A percentile compares a stretch with the other conserved stretches of the same genome.
Evolutionary conservation across 2,113 vertebrate species (phyloP).

Genomic region (Danionella cerebrum): DNA sequence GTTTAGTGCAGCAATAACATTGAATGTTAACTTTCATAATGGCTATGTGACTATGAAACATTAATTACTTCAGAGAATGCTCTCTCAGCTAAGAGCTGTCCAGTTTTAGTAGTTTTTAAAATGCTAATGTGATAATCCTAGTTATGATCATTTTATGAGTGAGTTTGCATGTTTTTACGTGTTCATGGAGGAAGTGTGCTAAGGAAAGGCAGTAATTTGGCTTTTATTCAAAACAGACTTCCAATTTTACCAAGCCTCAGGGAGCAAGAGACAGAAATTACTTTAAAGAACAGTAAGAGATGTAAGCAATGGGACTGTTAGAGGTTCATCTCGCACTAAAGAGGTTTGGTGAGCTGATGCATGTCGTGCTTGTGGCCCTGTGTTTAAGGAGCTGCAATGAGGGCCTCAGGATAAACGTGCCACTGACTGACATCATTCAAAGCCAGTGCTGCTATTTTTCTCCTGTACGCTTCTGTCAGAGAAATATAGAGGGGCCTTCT

Average conservation of each 20-base stretch:
- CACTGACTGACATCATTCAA: conserved; percentile 18
- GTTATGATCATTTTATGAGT: not conserved
- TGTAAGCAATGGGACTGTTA: conserved; percentile 27
- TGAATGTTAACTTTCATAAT: conserved; percentile 29
- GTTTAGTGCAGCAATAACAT: too few species aligned
- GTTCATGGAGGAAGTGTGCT: not conserved
- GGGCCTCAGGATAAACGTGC: conserved; percentile 1
- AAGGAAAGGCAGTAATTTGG: not conserved
- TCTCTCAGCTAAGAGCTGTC: conserved; percentile 16
- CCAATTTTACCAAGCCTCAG: conserved; percentile 13
- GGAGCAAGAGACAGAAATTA: conserved; percentile 17
- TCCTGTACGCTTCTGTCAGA: not conserved
- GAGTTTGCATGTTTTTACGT: not conserved
- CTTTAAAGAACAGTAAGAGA: conserved; percentile 26
- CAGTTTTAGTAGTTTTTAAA: conserved; percentile 32
- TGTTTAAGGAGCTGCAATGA: conserved; percentile 16
- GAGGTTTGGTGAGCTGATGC: not conserved
- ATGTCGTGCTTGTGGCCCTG: not conserved
- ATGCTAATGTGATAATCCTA: conserved; percentile 29
- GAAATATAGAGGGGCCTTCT: not conserved
- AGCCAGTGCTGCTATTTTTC: not conserved
- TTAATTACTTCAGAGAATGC: conserved; percentile 33
- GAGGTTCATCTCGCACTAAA: conserved; percentile 18
- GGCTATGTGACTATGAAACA: conserved; percentile 27
- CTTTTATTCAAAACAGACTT: conserved; percentile 23